phyloP scores from a whole-genome alignment of 2,113 vertebrate species.

The Cephalophus harveyi region DNA sequence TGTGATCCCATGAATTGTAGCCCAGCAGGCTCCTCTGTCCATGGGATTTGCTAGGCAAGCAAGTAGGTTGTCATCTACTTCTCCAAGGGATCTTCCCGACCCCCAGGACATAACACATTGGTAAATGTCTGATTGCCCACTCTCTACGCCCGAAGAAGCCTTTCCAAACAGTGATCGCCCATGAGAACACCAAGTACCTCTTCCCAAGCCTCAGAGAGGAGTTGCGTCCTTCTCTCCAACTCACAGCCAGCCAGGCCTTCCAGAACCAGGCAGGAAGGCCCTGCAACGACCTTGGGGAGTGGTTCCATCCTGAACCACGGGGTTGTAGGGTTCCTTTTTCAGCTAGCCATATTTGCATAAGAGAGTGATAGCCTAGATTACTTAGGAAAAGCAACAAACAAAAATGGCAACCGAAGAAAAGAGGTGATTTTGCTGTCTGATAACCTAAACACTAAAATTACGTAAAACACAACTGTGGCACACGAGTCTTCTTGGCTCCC shows the following conservation, averaged over 20 bases:
- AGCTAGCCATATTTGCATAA: background rate
- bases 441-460: background rate
- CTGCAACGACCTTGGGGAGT: background rate
- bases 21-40: background rate
- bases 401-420: background rate
- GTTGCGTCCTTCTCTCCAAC: background rate
- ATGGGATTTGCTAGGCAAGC: background rate
- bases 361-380: background rate
- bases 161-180: background rate
- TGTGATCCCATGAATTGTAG: background rate
- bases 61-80: background rate
- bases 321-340: rapidly evolving
- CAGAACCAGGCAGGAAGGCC: background rate
- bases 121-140: background rate
- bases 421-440: background rate
- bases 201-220: background rate
- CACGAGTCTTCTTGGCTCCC: background rate
- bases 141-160: background rate
- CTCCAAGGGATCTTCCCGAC: background rate
- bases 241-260: background rate
- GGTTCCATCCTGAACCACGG: rapidly evolving
- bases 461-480: background rate
- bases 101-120: background rate
- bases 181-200: background rate
- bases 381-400: background rate